phyloP scores from a whole-genome alignment of 1,140 invertebrate genomes.

The Andricus grossulariae region DNA sequence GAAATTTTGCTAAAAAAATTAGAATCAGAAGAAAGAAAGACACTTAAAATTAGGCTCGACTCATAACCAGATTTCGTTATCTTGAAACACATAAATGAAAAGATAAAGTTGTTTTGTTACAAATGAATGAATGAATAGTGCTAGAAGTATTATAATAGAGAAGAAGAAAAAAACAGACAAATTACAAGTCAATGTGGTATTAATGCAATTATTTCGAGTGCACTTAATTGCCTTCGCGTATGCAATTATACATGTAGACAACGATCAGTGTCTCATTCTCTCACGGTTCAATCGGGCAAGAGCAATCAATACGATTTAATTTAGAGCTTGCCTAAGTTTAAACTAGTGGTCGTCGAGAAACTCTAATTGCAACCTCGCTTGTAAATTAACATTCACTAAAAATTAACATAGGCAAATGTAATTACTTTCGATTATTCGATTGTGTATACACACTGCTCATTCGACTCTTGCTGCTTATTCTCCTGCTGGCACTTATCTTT shows the following conservation, averaged over 20 bases:
- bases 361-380: conserved; percentile 58
- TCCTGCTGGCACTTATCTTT: conserved; percentile 11
- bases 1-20: too few relatives aligned
- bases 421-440: conserved; percentile 37
- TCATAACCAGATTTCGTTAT: not conserved
- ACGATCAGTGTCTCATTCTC: conserved; percentile 22
- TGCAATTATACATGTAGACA: conserved; percentile 27
- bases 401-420: conserved; percentile 47
- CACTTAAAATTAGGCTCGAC: too few relatives aligned
- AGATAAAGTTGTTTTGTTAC: not conserved
- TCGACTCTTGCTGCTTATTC: too few relatives aligned
- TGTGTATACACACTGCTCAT: too few relatives aligned
- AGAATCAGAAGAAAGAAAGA: not conserved
- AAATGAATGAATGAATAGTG: not conserved
- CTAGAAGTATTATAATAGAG: too few relatives aligned
- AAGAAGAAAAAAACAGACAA: not conserved
- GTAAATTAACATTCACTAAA: conserved; percentile 60
- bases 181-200: conserved; percentile 21
- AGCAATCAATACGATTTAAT: conserved; percentile 60
- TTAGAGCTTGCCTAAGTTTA: conserved; percentile 53
- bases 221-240: conserved; percentile 24
- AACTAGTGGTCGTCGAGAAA: conserved; percentile 54
- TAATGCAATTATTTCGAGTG: conserved; percentile 9
- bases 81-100: not conserved
- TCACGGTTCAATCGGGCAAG: conserved; percentile 28